Conservation (phyloP, 2,113 vertebrate species). For the Mastomys coucha region DNA sequence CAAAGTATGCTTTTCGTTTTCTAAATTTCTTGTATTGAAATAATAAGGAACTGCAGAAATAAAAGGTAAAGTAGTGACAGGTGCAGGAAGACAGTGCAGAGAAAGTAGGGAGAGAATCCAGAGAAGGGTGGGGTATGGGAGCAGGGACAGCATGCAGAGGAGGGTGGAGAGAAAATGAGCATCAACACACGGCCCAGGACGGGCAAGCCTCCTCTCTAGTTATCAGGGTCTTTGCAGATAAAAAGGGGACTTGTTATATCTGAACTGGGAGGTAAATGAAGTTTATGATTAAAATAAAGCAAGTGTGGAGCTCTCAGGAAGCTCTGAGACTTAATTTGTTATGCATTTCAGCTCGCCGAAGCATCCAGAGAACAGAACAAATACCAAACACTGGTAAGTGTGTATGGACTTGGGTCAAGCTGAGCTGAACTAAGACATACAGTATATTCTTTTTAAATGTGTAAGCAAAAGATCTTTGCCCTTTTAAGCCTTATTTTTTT, state of each 20-base stretch:
- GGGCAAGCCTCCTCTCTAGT: neutral
- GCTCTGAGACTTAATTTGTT: slow-evolving; percentile 1
- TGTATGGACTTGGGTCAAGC: neutral
- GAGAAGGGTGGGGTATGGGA: neutral
- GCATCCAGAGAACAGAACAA: neutral
- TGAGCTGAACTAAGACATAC: neutral
- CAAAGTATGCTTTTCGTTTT: slow-evolving; percentile 13
- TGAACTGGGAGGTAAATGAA: slow-evolving; percentile 32
- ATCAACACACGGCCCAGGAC: neutral
- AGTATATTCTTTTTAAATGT: neutral
- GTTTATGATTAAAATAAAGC: slow-evolving; percentile 2
- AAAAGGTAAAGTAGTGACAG: neutral
- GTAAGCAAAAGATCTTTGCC: neutral
- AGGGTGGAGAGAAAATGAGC: neutral
- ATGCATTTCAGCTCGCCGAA: neutral
- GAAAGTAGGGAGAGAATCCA: neutral
- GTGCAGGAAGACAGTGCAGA: neutral
- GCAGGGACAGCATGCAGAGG: neutral
- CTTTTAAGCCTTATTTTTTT: neutral
- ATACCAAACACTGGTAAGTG: neutral
- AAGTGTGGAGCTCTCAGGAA: neutral
- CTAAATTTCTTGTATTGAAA: slow-evolving; percentile 24
- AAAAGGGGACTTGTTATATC: neutral
- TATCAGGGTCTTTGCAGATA: neutral
- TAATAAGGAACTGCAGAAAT: neutral